Percentiles rank a stretch among this genome's conserved stretches.
Conservation (phyloP, 2,113 vertebrate genomes). For the Hemibates koningsi region DNA sequence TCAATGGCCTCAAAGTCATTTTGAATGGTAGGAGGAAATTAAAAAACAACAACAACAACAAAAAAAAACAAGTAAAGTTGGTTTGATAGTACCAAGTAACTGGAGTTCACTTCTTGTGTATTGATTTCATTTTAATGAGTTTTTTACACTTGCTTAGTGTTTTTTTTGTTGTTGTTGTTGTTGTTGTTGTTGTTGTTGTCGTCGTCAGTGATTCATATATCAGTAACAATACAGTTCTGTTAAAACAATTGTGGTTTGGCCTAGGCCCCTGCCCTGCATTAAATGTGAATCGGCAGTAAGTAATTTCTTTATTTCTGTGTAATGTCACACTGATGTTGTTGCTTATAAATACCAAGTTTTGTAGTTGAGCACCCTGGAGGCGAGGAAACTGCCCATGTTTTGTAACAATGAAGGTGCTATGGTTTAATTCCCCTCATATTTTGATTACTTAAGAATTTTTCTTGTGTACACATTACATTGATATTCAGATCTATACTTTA, state of each 20-base stretch:
- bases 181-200: neutral
- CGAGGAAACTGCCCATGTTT: neutral
- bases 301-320: neutral
- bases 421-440: neutral
- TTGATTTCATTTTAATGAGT: neutral
- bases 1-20: neutral
- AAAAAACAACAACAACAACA: neutral
- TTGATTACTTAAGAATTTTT: neutral
- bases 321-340: neutral
- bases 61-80: neutral
- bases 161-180: too few species aligned
- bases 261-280: neutral
- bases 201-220: neutral
- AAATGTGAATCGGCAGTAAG: neutral
- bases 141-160: neutral
- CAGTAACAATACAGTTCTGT: neutral
- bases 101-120: neutral
- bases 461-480: neutral
- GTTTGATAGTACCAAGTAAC: neutral
- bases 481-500: neutral
- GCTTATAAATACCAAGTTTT: neutral
- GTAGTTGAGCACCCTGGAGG: neutral
- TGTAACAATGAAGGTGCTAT: neutral
- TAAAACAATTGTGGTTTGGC: neutral
- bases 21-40: neutral